Base-by-base conservation (phyloP, 1,140 invertebrate genomes). In the Scaptodrosophila lebanonensis region DNA sequence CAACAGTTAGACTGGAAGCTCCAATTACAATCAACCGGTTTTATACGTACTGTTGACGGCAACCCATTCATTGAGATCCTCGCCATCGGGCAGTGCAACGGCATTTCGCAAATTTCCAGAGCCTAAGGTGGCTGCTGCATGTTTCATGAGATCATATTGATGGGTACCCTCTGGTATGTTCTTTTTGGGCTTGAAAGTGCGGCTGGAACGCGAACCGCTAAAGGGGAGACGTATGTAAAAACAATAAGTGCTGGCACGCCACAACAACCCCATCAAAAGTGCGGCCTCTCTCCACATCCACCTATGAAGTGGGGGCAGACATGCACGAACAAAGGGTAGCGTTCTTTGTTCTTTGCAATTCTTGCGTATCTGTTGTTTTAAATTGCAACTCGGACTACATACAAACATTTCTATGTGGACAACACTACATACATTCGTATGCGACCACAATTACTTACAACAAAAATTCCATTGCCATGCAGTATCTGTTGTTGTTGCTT, bases 11-110 rank as follows among this genome's bases (percentile, higher is more conserved):
- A 22, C 32, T 35, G 5, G 1, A n/a, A 25, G 6, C 1, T 1
- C 0, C 3, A 3, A 11, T 18, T 6, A 8, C 8, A 17, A 15
- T 13, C n/a, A 5, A 4, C 9, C 1, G 5, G 1, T n/a, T 4
- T 16, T 12, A 16, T 16, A 91, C 93, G 92, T 89, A 98, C 97
- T 99, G 86, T 99, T 99, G 7, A 99, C 97, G 60, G 98, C 97
- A 29, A 99, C 96, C 98, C 98, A 99, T 90, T 99, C 98, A 88
- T 99, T 99, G 27, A 98, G 91, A 90, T 99, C 98, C 90, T 99
- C 98, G 30, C 98, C 98, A 88, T 99, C 97, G 1, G 98, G 98
- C 60, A 99, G 88, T 90, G 97, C 94, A 27, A 99, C 98, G 38
- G 98, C 98, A 25, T 98, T 89, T 54, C 97, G 89, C 36, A 99